Evolutionary conservation across 2,888 invertebrate genomes (phyloP).

Genomic region (Meteorus colon): DNA sequence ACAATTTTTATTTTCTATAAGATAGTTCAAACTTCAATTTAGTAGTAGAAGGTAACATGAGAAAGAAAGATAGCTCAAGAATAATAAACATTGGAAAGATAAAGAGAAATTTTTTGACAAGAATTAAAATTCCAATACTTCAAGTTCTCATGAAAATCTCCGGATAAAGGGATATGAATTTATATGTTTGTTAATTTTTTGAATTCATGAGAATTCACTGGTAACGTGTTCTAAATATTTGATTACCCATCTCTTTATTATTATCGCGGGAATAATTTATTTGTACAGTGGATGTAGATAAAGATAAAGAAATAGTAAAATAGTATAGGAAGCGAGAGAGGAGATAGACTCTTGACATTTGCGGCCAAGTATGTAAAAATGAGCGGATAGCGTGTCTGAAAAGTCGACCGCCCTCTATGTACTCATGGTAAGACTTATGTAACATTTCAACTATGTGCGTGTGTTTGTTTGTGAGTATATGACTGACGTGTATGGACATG

Average conservation of each 20-base stretch:
- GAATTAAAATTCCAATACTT: too few relatives aligned
- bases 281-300: neutral
- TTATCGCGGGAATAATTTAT: neutral
- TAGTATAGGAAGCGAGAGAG: neutral
- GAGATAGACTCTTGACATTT: conserved; percentile 1
- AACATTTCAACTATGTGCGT: neutral
- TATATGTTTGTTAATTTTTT: neutral
- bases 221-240: neutral
- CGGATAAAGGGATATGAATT: too few relatives aligned
- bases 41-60: too few relatives aligned
- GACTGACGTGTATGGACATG: neutral
- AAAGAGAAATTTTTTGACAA: too few relatives aligned
- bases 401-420: conserved; percentile 8
- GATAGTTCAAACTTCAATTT: too few relatives aligned
- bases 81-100: too few relatives aligned
- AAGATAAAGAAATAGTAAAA: neutral
- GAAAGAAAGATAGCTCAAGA: too few relatives aligned
- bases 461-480: conserved; percentile 7
- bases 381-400: conserved; percentile 21
- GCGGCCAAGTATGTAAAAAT: conserved; percentile 27
- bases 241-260: neutral
- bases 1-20: too few relatives aligned
- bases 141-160: too few relatives aligned
- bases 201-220: neutral
- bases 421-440: neutral